Evolutionary conservation across 2,888 invertebrate genomes (phyloP), one percentile per base, ranked within the genome.

Genomic region (Saturnia pavonia): DNA sequence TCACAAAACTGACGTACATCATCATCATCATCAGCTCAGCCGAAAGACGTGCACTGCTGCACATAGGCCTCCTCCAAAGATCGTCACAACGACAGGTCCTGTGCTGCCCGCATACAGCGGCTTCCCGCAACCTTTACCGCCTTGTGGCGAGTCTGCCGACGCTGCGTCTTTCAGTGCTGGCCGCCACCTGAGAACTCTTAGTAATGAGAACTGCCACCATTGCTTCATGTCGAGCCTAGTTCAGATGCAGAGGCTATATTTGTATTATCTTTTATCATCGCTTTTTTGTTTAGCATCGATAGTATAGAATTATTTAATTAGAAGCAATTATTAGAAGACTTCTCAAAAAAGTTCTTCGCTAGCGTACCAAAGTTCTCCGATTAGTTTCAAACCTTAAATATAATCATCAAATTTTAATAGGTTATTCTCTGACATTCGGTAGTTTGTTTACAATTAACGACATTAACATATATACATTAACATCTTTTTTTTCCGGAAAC

Each of bases 401-500:
- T 60, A 60, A 60, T 60, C 25, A 25, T 60, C 57, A 60, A 60
- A 60, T 54, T 54, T 54, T 54, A 54, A 27, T 60, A 27, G 14
- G 4, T 27, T 9, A 1, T 16, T 40, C 2, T n/a, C 40, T 65
- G 34, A 65, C 40, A 65, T 40, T 65, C 40, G 12, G 65, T 65
- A 65, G 65, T 65, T 65, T 65, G 65, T 65, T 65, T n/a, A 40
- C 65, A 65, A 65, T 65, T 65, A 65, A 65, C 65, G 12, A n/a
- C 40, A 40, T 40, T 65, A 65, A 69, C 43, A 43, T 69, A 14
- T 25, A 22, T 22, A 43, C 42, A 69, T 70, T 66, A 66, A 70
- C 66, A 70, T 66, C 66, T n/a, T 70, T 48, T 69, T 63, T 43
- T 22, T 66, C 70, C 45, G 70, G 43, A 66, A 69, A 69, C 45